Conservation (phyloP, 2,797 vertebrate species). For the Rallus crepitans region DNA sequence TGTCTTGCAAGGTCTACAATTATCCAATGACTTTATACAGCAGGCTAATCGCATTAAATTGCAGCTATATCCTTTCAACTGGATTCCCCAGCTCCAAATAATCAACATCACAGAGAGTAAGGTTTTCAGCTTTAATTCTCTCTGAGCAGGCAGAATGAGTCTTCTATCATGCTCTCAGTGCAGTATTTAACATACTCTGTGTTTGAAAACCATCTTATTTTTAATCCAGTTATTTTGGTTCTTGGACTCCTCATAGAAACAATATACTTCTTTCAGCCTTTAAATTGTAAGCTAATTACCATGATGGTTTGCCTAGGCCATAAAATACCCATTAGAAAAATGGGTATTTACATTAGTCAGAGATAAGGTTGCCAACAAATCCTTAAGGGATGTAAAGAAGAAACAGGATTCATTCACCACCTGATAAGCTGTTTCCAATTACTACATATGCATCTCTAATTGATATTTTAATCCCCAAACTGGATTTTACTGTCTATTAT, state of each 20-base stretch:
- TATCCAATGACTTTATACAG: slow-evolving; percentile 37
- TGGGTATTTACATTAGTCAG: neutral
- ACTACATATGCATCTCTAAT: neutral
- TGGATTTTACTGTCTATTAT: neutral
- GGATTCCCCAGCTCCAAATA: slow-evolving; percentile 40
- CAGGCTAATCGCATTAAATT: slow-evolving; percentile 50
- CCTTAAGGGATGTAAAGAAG: neutral
- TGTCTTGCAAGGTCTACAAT: slow-evolving; percentile 45
- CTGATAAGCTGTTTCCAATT: neutral
- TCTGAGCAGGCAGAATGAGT: neutral
- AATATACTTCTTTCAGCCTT: neutral
- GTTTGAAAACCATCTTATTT: neutral
- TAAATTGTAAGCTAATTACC: neutral
- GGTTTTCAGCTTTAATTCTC: slow-evolving; percentile 20
- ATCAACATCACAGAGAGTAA: slow-evolving; percentile 29
- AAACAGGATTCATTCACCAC: neutral
- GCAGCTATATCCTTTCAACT: slow-evolving; percentile 55
- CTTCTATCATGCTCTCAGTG: neutral
- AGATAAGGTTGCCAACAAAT: neutral
- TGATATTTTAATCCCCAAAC: neutral
- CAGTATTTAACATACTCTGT: neutral
- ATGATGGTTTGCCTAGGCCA: neutral
- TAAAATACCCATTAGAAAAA: slow-evolving; percentile 7
- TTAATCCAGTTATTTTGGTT: neutral
- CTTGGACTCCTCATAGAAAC: neutral